These are phyloP conservation scores for Malurus splendens DNA, from an alignment of 2,797 vertebrate genomes.

Conservation along the genomic window DNA sequence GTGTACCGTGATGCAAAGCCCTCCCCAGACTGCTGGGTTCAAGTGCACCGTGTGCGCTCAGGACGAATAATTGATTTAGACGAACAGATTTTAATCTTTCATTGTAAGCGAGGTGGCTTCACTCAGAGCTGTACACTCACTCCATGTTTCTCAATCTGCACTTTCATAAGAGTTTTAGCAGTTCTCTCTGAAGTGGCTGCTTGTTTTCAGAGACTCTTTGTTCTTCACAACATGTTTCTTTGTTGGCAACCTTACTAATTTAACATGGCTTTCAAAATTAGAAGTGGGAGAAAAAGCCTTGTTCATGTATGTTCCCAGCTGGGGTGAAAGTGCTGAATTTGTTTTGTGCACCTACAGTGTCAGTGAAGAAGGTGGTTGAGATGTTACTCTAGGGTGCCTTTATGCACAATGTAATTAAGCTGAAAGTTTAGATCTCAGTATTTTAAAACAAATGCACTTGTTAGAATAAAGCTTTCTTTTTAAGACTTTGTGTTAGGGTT, in stretches of 20 bases:
- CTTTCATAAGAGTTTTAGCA: not conserved
- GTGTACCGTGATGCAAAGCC: not conserved
- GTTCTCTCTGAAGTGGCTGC: not conserved
- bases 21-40: not conserved
- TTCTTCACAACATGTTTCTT: not conserved
- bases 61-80: not conserved
- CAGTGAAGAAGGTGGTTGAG: not conserved
- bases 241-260: not conserved
- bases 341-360: not conserved
- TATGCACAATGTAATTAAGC: not conserved
- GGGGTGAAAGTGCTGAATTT: not conserved
- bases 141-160: not conserved
- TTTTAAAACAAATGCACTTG: not conserved
- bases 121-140: not conserved
- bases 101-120: not conserved
- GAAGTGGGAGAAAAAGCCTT: not conserved
- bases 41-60: not conserved
- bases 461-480: not conserved
- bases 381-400: not conserved
- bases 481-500: not conserved
- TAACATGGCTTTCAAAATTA: not conserved
- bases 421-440: not conserved
- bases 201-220: not conserved
- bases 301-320: not conserved
- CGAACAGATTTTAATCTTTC: conserved; percentile 14